Base-by-base conservation (phyloP, 2,888 invertebrate genomes). In the Chrysolina oricalcia region DNA sequence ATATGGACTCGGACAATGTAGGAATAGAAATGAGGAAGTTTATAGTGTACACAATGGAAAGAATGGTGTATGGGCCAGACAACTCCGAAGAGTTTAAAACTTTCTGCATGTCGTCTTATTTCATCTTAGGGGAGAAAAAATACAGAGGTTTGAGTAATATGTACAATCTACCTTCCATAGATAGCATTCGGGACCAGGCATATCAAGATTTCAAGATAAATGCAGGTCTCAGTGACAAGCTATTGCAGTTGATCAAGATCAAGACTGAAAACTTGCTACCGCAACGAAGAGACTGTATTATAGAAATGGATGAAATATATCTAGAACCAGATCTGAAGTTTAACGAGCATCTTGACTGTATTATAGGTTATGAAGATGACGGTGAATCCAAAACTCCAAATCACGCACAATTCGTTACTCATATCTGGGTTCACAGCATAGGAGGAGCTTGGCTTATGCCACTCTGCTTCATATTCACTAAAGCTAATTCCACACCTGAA, bases 381-480 rank as follows among this genome's bases (percentile, higher is more conserved):
- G 73, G 73, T 21, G 48, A 68, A 23, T 15, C 13, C 9, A 73
- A 17, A 53, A 63, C 50, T n/a, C 9, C 5, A 9, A 17, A n/a
- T 11, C 35, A 15, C 0, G 73, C 73, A 4, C 8, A 68, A 10
- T 68, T 68, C 41, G 53, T 43, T 8, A 68, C 68, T n/a, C 68
- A 21, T 63, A 69, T 73, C 35, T 73, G 73, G 73, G 11, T 64
- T 74, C 48, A 41, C n/a, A 53, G 70, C 27, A 43, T 70, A 19
- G 71, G 62, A 3, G 70, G 74, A 4, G 23, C 56, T 19, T 74
- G 74, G 74, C 23, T 67, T 13, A 13, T 66, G 17, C 74, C 74
- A 13, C 19, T 74, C n/a, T 70, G 66, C 15, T 74, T 66, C 62
- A 70, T 59, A 41, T 71, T 74, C 63, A 74, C 70, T 11, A 35